Percentiles rank a stretch among this genome's conserved stretches.
Conservation (phyloP, 2,113 vertebrate species). For the Scatophagus argus region DNA sequence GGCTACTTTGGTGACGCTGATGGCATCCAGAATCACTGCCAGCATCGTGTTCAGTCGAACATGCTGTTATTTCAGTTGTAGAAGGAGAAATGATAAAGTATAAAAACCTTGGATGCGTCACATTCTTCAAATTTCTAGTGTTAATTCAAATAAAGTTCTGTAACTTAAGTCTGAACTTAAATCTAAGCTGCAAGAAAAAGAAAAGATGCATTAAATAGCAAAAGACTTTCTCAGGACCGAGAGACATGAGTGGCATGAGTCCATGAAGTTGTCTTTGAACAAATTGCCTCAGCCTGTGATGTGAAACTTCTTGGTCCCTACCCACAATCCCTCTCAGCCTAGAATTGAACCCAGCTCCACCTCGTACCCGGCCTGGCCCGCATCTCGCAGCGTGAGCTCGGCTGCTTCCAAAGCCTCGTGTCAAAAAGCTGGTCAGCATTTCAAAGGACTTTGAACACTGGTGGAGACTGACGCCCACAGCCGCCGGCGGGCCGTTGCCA, state of each 20-base stretch:
- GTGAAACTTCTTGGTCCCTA: constrained; percentile 17
- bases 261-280: constrained; percentile 18
- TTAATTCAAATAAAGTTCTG: no score
- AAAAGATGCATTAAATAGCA: background rate
- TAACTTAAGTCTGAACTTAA: no score
- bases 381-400: constrained; percentile 28
- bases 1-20: constrained; percentile 10
- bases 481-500: constrained; percentile 44
- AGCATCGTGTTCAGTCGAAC: background rate
- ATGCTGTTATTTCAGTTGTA: background rate
- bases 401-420: constrained; percentile 45
- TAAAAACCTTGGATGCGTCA: no score
- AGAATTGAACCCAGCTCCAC: constrained; percentile 29
- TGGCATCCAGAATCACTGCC: background rate
- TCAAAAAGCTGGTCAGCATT: constrained; percentile 63
- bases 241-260: constrained; percentile 5
- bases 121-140: no score
- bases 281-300: constrained; percentile 15
- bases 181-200: no score
- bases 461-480: constrained; percentile 43
- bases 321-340: constrained; percentile 19
- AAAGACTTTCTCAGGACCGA: background rate
- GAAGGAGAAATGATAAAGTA: background rate
- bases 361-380: constrained; percentile 10
- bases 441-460: constrained; percentile 37